These are phyloP conservation scores for Argentina silus DNA, from an alignment of 2,797 vertebrate species.

Conservation along the genomic window DNA sequence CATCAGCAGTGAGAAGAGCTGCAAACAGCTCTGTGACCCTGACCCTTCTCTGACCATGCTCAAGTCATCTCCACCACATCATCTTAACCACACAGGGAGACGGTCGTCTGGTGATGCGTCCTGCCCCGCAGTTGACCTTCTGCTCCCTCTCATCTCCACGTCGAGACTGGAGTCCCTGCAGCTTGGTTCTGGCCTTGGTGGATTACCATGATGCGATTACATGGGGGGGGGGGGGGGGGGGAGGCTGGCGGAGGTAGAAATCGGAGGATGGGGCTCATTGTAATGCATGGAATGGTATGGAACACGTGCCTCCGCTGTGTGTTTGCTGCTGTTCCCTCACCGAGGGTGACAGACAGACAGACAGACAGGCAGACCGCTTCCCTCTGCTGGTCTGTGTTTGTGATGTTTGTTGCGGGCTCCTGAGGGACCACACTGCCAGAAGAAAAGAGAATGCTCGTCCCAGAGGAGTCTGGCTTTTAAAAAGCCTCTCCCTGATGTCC, in stretches of 20 bases:
- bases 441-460: not conserved
- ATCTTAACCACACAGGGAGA: not conserved
- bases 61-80: not conserved
- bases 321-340: not conserved
- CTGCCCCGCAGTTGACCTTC: not conserved
- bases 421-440: not conserved
- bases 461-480: slow-evolving; percentile 9
- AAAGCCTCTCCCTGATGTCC: not conserved
- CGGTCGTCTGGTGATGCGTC: no score
- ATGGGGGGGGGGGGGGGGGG: no score
- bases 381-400: not conserved
- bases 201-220: slow-evolving; percentile 28
- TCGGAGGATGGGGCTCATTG: no score
- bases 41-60: not conserved
- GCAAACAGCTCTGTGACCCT: not conserved
- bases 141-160: not conserved
- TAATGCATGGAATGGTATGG: no score
- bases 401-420: not conserved
- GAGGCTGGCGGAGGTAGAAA: no score
- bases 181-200: slow-evolving; percentile 30
- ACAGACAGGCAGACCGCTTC: not conserved
- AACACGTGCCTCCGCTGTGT: no score
- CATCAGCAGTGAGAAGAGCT: no score
- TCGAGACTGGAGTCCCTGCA: not conserved
- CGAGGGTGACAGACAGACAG: not conserved